A percentile compares a stretch with the other conserved stretches of the same genome.
Conservation (phyloP, 2,797 vertebrate species). For the Sebastes kiyomatsui region DNA sequence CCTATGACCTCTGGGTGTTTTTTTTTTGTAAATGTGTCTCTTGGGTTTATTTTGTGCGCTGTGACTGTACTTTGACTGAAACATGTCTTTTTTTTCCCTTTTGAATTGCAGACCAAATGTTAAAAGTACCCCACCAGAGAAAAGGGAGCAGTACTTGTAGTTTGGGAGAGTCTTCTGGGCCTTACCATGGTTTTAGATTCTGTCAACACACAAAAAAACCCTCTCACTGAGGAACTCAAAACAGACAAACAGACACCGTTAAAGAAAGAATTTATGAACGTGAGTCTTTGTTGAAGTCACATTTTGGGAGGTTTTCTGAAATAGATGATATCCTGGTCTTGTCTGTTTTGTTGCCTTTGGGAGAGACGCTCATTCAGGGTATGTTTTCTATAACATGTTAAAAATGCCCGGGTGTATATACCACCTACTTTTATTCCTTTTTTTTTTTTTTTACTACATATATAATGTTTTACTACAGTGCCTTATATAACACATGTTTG, state of each 20-base stretch:
- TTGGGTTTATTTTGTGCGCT: conserved; percentile 63
- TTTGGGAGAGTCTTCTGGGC: conserved; percentile 84
- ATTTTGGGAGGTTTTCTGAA: not conserved
- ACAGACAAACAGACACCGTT: conserved; percentile 60
- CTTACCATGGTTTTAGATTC: conserved; percentile 83
- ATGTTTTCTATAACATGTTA: conserved; percentile 77
- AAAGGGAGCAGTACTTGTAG: conserved; percentile 92
- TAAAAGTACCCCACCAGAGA: conserved; percentile 90
- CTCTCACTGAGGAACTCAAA: conserved; percentile 79
- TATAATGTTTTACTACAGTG: conserved; percentile 77
- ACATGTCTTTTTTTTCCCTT: conserved; percentile 83
- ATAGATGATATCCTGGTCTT: conserved; percentile 38
- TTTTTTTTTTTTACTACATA: conserved; percentile 68
- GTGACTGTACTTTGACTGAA: conserved; percentile 80
- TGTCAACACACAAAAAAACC: conserved; percentile 79
- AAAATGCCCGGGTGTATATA: conserved; percentile 72
- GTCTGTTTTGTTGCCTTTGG: conserved; percentile 77
- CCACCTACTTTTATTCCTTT: conserved; percentile 54
- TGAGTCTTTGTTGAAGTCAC: not conserved
- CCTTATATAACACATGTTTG: conserved; percentile 76
- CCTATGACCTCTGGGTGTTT: conserved; percentile 69
- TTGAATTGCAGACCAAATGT: conserved; percentile 92
- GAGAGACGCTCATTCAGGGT: conserved; percentile 78
- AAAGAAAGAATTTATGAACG: conserved; percentile 32
- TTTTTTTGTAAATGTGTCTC: conserved; percentile 59